Percentiles rank a stretch among this genome's conserved stretches.
Conservation (phyloP, 2,797 vertebrate species). For the Rhabdophis nuchalis region DNA sequence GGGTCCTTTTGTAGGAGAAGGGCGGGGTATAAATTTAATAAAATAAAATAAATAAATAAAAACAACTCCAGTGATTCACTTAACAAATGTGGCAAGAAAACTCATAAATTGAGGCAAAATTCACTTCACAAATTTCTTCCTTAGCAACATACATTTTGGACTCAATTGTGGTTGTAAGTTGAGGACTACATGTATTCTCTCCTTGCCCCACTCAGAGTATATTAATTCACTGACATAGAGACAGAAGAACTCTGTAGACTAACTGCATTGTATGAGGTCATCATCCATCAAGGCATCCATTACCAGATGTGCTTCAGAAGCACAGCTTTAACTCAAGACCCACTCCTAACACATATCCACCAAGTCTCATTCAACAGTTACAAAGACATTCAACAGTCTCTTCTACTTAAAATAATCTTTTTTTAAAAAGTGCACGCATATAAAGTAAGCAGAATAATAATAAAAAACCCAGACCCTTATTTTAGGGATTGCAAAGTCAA, state of each 20-base stretch:
- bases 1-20: too few relatives aligned
- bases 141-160: background rate
- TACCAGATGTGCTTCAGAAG: background rate
- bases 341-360: background rate
- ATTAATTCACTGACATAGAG: constrained; percentile 15
- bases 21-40: too few relatives aligned
- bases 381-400: background rate
- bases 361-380: background rate
- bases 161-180: background rate
- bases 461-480: background rate
- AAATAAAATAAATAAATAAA: too few relatives aligned
- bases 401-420: background rate
- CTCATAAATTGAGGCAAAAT: background rate
- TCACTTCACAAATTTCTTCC: background rate
- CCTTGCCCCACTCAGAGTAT: constrained; percentile 17
- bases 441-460: background rate
- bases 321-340: background rate
- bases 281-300: background rate
- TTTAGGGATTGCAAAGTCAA: background rate
- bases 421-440: background rate
- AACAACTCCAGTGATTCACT: background rate
- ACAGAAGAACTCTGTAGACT: background rate
- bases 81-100: background rate
- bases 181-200: constrained; percentile 9
- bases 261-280: background rate